phyloP scores from a whole-genome alignment of 2,113 vertebrate genomes.

The Apistogramma diplotaenia region DNA sequence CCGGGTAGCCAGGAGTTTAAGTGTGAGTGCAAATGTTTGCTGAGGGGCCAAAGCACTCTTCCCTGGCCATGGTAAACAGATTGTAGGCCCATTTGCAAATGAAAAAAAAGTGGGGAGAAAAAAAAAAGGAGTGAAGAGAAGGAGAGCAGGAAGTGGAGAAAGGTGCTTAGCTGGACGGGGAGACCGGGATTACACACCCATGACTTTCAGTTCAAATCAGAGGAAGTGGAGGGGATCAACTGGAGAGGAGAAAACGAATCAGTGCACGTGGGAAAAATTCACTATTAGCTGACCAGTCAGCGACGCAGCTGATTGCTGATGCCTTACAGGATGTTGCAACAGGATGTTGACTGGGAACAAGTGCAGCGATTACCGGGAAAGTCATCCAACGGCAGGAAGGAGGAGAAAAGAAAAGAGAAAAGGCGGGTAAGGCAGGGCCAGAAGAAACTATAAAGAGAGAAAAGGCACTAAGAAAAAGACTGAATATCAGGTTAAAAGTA shows the following conservation, averaged over 20 bases:
- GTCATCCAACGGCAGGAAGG: slow-evolving; percentile 69
- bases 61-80: slow-evolving; percentile 78
- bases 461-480: slow-evolving; percentile 6
- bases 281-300: slow-evolving; percentile 36
- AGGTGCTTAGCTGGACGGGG: slow-evolving; percentile 73
- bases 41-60: slow-evolving; percentile 71
- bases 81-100: slow-evolving; percentile 82
- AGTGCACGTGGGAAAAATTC: slow-evolving; percentile 67
- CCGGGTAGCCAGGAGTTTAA: slow-evolving; percentile 65
- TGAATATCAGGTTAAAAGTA: slow-evolving; percentile 11
- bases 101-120: slow-evolving; percentile 55
- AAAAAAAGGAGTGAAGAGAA: slow-evolving; percentile 47
- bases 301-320: slow-evolving; percentile 43
- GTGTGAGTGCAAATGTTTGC: slow-evolving; percentile 81
- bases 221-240: slow-evolving; percentile 70
- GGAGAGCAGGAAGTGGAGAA: slow-evolving; percentile 73
- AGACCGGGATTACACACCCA: slow-evolving; percentile 75
- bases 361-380: slow-evolving; percentile 51
- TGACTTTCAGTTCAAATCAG: slow-evolving; percentile 64
- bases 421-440: slow-evolving; percentile 14
- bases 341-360: slow-evolving; percentile 71
- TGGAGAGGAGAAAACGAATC: slow-evolving; percentile 64
- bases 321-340: slow-evolving; percentile 62
- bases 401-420: slow-evolving; percentile 53
- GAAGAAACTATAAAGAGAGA: slow-evolving; percentile 18